Conservation (phyloP, 2,113 vertebrate genomes). For the Psammodynastes pulverulentus region DNA sequence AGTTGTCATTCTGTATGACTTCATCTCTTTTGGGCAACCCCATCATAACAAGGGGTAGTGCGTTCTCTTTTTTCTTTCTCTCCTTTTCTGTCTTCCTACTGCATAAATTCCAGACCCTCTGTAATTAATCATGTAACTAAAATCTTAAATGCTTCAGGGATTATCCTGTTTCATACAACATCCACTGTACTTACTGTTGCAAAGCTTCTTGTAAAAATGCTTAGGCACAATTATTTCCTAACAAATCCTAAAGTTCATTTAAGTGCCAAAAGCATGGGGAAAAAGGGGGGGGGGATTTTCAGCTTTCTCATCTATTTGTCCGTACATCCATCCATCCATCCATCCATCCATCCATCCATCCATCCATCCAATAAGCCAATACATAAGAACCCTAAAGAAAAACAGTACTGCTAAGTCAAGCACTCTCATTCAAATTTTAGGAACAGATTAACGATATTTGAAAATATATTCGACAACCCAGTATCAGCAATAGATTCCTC, state of each 20-base stretch:
- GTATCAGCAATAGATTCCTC: not conserved
- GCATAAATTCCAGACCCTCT: slow-evolving; percentile 18
- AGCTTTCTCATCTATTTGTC: not conserved
- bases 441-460: not conserved
- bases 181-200: not conserved
- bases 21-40: not conserved
- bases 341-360: not conserved
- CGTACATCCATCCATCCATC: not conserved
- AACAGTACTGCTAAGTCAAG: not conserved
- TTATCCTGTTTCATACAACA: not conserved
- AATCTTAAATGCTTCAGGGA: not conserved
- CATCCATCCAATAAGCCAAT: not conserved
- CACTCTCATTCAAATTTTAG: not conserved
- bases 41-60: slow-evolving; percentile 5
- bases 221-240: not conserved
- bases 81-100: slow-evolving; percentile 1
- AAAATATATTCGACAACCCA: not conserved
- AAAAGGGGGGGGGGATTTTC: not conserved
- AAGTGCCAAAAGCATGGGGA: not conserved
- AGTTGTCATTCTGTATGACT: slow-evolving; percentile 33
- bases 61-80: not conserved
- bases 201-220: not conserved
- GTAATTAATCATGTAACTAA: slow-evolving; percentile 15
- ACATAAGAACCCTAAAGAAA: not conserved
- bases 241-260: not conserved